A percentile compares a stretch with the other conserved stretches of the same genome.
Conservation (phyloP, 2,113 vertebrate species). For the Maccullochella peelii region DNA sequence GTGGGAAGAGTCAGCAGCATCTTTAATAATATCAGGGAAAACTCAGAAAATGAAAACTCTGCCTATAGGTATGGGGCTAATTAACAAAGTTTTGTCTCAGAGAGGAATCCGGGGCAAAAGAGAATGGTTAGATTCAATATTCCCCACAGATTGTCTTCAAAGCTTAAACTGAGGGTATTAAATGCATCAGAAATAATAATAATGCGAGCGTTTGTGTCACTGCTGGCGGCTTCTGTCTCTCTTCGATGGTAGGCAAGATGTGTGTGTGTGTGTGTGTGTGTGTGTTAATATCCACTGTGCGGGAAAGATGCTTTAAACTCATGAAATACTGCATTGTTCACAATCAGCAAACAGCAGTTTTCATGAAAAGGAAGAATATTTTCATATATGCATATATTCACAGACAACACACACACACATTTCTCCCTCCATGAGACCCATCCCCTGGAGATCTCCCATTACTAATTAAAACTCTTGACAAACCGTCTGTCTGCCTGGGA, state of each 20-base stretch:
- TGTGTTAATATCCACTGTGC: constrained; percentile 38
- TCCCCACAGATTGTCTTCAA: constrained; percentile 86
- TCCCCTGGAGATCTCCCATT: constrained; percentile 81
- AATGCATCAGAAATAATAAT: constrained; percentile 85
- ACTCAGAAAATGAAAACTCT: constrained; percentile 80
- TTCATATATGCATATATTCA: constrained; percentile 39
- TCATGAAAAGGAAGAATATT: constrained; percentile 45
- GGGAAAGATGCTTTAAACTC: constrained; percentile 55
- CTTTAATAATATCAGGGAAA: constrained; percentile 81
- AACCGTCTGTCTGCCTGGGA: constrained; percentile 86
- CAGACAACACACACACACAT: constrained; percentile 8
- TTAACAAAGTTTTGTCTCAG: constrained; percentile 86
- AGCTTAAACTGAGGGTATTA: constrained; percentile 82
- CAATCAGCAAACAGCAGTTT: constrained; percentile 57
- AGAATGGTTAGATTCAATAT: constrained; percentile 85
- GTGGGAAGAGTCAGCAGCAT: constrained; percentile 79
- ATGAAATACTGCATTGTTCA: constrained; percentile 48
- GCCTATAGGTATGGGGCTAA: constrained; percentile 86
- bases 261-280: constrained; percentile 41
- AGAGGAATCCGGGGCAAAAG: constrained; percentile 80
- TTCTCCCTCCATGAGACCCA: constrained; percentile 82
- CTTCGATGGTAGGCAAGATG: constrained; percentile 43
- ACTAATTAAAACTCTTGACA: constrained; percentile 91
- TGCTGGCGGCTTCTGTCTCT: constrained; percentile 72
- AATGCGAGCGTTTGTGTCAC: constrained; percentile 74